These are phyloP conservation scores for Halichoerus grypus DNA, from an alignment of 2,113 vertebrate genomes.

Conservation along the genomic window DNA sequence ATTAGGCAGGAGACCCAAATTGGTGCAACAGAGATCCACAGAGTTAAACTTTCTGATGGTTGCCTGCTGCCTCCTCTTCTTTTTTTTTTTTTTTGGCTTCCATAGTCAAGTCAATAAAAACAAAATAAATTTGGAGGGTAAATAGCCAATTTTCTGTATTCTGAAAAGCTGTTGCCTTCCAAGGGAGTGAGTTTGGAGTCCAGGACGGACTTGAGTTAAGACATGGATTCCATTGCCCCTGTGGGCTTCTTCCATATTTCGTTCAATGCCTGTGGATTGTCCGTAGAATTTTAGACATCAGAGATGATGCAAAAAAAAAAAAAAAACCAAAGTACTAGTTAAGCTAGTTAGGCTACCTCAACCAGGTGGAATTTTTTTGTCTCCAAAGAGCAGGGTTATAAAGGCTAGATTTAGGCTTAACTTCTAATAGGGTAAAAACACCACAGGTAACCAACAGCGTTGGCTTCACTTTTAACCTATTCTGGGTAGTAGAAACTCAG, in stretches of 20 bases:
- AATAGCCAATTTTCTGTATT: conserved; percentile 55
- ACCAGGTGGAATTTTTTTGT: not conserved
- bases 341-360: not conserved
- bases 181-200: not conserved
- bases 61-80: not conserved
- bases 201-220: not conserved
- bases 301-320: not conserved
- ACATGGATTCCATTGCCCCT: not conserved
- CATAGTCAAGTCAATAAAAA: conserved; percentile 71
- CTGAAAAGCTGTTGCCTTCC: conserved; percentile 51
- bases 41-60: not conserved
- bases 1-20: not conserved
- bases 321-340: not conserved
- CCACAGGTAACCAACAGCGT: not conserved
- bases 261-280: not conserved
- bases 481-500: not conserved
- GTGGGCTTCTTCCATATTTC: not conserved
- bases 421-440: not conserved
- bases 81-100: not conserved
- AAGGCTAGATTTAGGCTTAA: not conserved
- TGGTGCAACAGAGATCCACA: not conserved
- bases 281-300: not conserved
- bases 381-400: not conserved
- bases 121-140: conserved; percentile 62
- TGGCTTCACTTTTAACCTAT: not conserved